phyloP scores from a whole-genome alignment of 2,888 invertebrate genomes.

The Ophioninae sp. region DNA sequence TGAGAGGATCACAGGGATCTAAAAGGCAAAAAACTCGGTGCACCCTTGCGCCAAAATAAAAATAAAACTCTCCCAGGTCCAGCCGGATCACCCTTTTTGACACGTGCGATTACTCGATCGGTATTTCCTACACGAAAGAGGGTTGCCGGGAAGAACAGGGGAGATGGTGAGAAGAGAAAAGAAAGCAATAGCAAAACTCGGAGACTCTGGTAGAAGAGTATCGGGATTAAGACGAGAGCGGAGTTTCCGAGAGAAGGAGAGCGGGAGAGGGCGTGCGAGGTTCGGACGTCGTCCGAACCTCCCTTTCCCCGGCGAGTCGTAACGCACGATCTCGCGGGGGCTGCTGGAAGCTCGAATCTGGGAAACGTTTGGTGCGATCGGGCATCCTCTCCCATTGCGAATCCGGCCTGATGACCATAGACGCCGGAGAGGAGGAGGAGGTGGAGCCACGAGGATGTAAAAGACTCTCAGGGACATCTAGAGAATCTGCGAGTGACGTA shows the following conservation, averaged over 20 bases:
- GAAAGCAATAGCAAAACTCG: slow-evolving; percentile 52
- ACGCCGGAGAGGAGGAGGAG: slow-evolving; percentile 56
- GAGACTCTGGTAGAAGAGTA: slow-evolving; percentile 61
- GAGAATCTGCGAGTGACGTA: slow-evolving; percentile 73
- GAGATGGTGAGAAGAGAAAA: slow-evolving; percentile 48
- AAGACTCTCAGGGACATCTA: slow-evolving; percentile 53
- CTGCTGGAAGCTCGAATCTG: slow-evolving; percentile 52
- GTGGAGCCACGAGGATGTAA: slow-evolving; percentile 61
- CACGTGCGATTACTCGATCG: slow-evolving; percentile 41
- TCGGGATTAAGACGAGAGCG: slow-evolving; percentile 76
- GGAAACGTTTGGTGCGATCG: slow-evolving; percentile 50
- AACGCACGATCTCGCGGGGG: slow-evolving; percentile 69
- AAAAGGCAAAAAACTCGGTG: slow-evolving; percentile 41
- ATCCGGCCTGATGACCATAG: slow-evolving; percentile 52
- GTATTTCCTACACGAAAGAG: slow-evolving; percentile 33
- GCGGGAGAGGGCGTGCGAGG: slow-evolving; percentile 57
- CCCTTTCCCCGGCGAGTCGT: slow-evolving; percentile 58
- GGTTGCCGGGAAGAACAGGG: slow-evolving; percentile 57
- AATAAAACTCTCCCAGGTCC: slow-evolving; percentile 16
- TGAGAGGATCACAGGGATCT: slow-evolving; percentile 30
- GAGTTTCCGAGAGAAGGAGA: slow-evolving; percentile 40
- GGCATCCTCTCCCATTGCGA: slow-evolving; percentile 62
- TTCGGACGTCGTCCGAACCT: slow-evolving; percentile 49
- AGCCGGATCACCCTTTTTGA: slow-evolving; percentile 19
- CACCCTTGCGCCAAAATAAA: background rate